Conservation (phyloP, 2,888 invertebrate species). For the Torymus texanus region DNA sequence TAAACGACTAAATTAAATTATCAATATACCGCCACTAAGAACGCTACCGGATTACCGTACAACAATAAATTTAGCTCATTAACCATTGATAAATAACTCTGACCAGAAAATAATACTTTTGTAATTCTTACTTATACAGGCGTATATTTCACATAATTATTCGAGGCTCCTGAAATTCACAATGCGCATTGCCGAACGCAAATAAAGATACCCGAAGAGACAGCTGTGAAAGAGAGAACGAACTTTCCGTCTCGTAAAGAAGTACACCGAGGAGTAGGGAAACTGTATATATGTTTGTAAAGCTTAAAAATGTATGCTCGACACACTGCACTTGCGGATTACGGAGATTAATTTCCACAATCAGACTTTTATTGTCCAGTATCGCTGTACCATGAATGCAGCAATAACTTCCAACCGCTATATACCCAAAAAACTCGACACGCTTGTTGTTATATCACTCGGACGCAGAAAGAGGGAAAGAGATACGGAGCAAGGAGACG, state of each 20-base stretch:
- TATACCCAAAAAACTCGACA: no score
- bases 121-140: constrained; percentile 19
- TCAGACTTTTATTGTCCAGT: constrained; percentile 34
- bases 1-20: constrained; percentile 8
- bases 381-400: no score
- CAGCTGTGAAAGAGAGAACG: no score
- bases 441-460: no score
- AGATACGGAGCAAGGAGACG: no score
- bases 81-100: constrained; percentile 30
- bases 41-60: not conserved
- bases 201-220: no score
- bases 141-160: constrained; percentile 27
- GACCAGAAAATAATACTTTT: constrained; percentile 30
- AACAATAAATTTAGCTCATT: constrained; percentile 20
- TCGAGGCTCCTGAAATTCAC: not conserved
- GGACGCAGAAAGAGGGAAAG: no score
- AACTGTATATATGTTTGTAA: constrained; percentile 20
- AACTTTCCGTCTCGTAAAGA: not conserved
- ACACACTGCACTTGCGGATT: constrained; percentile 5
- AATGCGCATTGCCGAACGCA: no score
- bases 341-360: constrained; percentile 44
- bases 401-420: constrained; percentile 3
- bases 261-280: not conserved
- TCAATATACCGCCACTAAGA: not conserved
- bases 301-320: constrained; percentile 19